A percentile compares a stretch with the other conserved stretches of the same genome.
Evolutionary conservation across 2,888 invertebrate species (phyloP).

Genomic region (Listrodromus nycthemerus): DNA sequence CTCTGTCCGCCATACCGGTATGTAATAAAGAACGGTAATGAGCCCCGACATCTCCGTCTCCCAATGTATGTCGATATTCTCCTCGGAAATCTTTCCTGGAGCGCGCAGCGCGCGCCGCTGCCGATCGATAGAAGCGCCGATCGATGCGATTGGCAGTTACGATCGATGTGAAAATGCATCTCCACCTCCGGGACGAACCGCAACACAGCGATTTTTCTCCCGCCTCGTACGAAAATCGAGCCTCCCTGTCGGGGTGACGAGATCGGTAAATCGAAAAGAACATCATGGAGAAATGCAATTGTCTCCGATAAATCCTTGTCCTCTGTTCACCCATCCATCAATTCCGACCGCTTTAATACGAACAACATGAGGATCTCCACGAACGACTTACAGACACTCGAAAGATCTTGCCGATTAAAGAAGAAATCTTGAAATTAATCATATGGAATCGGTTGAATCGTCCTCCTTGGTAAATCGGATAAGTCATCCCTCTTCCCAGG

Average conservation of each 20-base stretch:
- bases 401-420: constrained; percentile 33
- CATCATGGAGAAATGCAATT: no score
- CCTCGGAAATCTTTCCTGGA: constrained; percentile 67
- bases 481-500: no score
- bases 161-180: constrained; percentile 73
- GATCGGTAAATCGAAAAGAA: neutral
- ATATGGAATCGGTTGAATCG: constrained; percentile 26
- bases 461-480: neutral
- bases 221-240: constrained; percentile 30
- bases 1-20: neutral
- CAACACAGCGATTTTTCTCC: constrained; percentile 43
- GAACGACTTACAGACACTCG: no score
- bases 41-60: neutral
- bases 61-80: constrained; percentile 64
- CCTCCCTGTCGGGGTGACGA: constrained; percentile 38
- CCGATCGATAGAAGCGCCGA: constrained; percentile 57
- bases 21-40: constrained; percentile 6
- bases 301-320: no score
- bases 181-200: constrained; percentile 65
- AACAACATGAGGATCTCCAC: no score
- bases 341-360: constrained; percentile 3
- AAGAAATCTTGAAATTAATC: constrained; percentile 54
- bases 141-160: constrained; percentile 63
- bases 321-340: neutral
- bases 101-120: constrained; percentile 38